Base-by-base conservation (phyloP, 2,797 vertebrate genomes). In the Pampus argenteus region DNA sequence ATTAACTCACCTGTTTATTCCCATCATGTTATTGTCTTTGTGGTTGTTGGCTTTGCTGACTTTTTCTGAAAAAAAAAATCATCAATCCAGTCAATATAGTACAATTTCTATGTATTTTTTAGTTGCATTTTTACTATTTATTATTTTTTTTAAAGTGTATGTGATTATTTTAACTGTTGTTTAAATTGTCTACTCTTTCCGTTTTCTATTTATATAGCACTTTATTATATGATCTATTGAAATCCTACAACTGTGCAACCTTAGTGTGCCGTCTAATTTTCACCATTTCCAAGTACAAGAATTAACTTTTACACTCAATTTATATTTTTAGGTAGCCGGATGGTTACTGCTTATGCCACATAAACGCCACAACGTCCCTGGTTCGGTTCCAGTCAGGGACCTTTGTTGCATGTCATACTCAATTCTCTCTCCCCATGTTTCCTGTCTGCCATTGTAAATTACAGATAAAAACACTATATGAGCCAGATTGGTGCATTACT, bases 1-100 rank as follows among this genome's bases (percentile, higher is more conserved):
- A 48, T 5, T 7, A 47, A 65, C 96, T 93, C 91, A 99, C 98
- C 97, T 98, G 94, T 95, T 94, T 82, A 96, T 95, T 72, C 96
- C 95, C 90, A 96, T 93, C 90, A 98, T 94, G 90, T 95, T 87
- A 57, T 92, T 92, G 86, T 98, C 96, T 93, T 97, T 99, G 91
- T 96, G 96, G 95, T 97, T 97, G 90, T 98, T 96, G 90, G 98
- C 97, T 96, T 97, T 99, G 95, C 97, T 99, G 93, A 99, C 98
- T 94, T 99, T 99, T 94, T 99, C 98, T 99, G 94, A 28, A 87
- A 87, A 44, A 73, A 55, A 51, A 44, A 44, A 29, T 49, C 1
- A 67, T 48, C 2, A 71, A 38, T 0, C 1, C 1, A 65, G 23
- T 48, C 1, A 47, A 51, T 8, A 17, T 4, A 3, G 38, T 15